Evolutionary conservation across 1,140 invertebrate species (phyloP), one percentile per base, ranked within the genome.

Genomic region (Drosophila leontia): DNA sequence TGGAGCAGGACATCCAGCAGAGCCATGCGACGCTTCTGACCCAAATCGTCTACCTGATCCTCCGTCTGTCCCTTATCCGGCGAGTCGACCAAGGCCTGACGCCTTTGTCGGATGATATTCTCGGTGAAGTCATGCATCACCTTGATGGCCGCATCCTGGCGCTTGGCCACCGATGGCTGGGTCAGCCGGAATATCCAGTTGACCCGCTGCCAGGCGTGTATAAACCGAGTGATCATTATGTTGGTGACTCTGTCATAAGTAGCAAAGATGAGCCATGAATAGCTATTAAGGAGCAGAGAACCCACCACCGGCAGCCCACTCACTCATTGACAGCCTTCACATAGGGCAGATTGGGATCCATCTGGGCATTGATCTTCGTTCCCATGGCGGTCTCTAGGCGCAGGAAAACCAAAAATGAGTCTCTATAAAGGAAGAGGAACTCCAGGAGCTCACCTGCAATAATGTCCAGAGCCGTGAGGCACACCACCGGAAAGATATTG

Each of bases 341-440:
- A 91, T 98, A 98, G 75, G 95, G 94, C 9, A 95, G 96, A 57
- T 96, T 93, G 1, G 91, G 92, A 80, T 96, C 93, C 42, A 93
- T 93, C 93, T 98, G 97, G 3, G 96, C 96, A 92, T 96, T 94
- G 4, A 98, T 92, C 56, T 95, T 94, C 8, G 95, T 94, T 5
- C 97, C 97, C 96, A 98, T 97, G 9, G 97, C 96, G 8, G 96
- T 96, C 93, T 98, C 80, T 96, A 95, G 88, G 6, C 0, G 9
- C 3, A 32, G 17, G 15, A 17, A 19, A 19, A 6, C 17, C 41
- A 19, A 5, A 8, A 11, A 39, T 1, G 8, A 23, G 8, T 11
- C 13, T 23, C 3, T 13, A n/a, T 11, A 4, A 7, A 15, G 9
- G 12, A 12, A 23, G 17, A 17, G 7, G 15, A 37, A 9, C 34